Percentiles rank a stretch among this genome's conserved stretches.
phyloP scores from a whole-genome alignment of 23 tunicate genomes.

The Styela plicata region DNA sequence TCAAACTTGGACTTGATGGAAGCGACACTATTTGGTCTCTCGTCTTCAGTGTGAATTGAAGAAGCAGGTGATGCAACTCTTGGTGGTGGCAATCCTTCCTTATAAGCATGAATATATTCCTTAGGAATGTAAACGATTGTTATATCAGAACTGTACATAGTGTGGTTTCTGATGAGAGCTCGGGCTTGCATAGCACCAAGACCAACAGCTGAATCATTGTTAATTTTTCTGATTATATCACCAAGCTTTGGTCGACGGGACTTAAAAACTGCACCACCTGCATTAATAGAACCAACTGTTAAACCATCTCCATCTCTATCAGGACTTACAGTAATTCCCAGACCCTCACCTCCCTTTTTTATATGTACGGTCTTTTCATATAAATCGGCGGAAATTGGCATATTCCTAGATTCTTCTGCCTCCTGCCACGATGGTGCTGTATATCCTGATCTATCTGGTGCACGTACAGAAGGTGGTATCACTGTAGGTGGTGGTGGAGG shows the following conservation, averaged over 20 bases:
- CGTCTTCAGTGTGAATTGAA: neutral
- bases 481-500: neutral
- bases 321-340: slow-evolving; percentile 83
- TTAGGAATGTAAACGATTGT: slow-evolving; percentile 64
- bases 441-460: slow-evolving; percentile 74
- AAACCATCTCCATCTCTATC: slow-evolving; percentile 88
- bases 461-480: slow-evolving; percentile 32
- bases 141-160: slow-evolving; percentile 62
- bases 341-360: slow-evolving; percentile 66
- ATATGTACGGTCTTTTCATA: slow-evolving; percentile 75
- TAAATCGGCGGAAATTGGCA: slow-evolving; percentile 66
- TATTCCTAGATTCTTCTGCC: slow-evolving; percentile 36
- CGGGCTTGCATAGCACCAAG: slow-evolving; percentile 87
- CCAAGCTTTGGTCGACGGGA: slow-evolving; percentile 78
- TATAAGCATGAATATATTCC: slow-evolving; percentile 60
- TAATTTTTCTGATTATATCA: slow-evolving; percentile 79
- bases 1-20: slow-evolving; percentile 25
- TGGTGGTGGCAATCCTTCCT: slow-evolving; percentile 62
- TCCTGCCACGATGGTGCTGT: slow-evolving; percentile 91
- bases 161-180: slow-evolving; percentile 70
- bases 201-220: slow-evolving; percentile 83
- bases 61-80: neutral
- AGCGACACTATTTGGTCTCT: neutral
- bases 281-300: slow-evolving; percentile 49
- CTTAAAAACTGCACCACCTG: slow-evolving; percentile 70